Conservation (phyloP, 2,797 vertebrate species). For the Gorsachius magnificus region DNA sequence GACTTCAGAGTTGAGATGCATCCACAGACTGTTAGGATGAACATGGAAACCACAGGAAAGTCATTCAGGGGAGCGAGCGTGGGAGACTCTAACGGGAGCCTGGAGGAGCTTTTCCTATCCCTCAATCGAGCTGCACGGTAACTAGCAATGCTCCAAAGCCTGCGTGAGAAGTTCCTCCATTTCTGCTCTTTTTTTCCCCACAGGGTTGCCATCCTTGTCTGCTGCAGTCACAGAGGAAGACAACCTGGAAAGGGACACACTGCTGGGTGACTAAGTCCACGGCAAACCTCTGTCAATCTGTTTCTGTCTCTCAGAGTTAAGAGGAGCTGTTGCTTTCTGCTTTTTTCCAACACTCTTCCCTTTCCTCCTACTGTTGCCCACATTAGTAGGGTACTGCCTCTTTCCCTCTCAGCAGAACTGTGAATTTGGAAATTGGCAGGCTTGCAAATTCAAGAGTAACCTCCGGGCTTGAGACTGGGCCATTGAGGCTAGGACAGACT, state of each 20-base stretch:
- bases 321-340: neutral
- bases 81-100: neutral
- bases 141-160: neutral
- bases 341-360: neutral
- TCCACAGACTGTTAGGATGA: neutral
- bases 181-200: neutral
- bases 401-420: neutral
- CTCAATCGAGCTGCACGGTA: neutral
- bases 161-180: neutral
- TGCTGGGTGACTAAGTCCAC: neutral
- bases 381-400: neutral
- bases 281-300: neutral
- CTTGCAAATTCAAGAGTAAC: neutral
- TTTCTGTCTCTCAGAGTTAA: neutral
- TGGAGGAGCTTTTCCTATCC: neutral
- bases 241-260: accelerated
- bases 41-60: neutral
- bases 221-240: neutral
- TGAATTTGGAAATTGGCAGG: neutral
- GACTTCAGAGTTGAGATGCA: neutral
- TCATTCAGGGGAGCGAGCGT: accelerated
- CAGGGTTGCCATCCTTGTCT: neutral
- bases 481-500: neutral
- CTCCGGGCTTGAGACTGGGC: neutral
- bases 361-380: neutral